Evolutionary conservation across 1,140 invertebrate genomes (phyloP), one percentile per base, ranked within the genome.

Genomic region (Cydia splendana): DNA sequence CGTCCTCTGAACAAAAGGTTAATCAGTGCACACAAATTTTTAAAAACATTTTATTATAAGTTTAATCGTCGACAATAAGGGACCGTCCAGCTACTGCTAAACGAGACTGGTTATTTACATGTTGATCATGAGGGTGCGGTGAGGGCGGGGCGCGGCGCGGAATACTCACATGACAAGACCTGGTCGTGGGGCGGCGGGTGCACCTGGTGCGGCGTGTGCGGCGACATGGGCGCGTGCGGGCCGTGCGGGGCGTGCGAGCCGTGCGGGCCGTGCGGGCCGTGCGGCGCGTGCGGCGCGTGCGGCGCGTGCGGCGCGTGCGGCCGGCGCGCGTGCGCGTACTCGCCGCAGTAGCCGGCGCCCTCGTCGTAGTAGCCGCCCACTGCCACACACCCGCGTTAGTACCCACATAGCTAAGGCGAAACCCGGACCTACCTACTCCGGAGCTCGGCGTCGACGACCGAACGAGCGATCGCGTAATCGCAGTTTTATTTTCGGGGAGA

Each of bases 301-400:
- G 90, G 84, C 88, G 88, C 85, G 84, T 89, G 86, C 92, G 90
- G 30, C 2, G 2, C 30, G 30, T 30, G 88, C 84, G 90, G 88
- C 88, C 93, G 94, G 85, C 92, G 93, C 93, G 94, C 91, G 83
- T 87, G 91, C 89, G 93, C 94, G 93, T 94, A 95, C 82, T 93
- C 91, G 78, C 85, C 87, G 86, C 87, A 88, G 87, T 91, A 90
- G 78, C 85, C 80, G 76, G 79, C 86, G 79, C 88, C 83, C 76
- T 91, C 92, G 85, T 91, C 93, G 89, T 93, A 94, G 91, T 92
- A 94, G 87, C 90, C 91, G 88, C 88, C 93, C 91, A 93, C 91
- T 93, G 91, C 90, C 90, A 91, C 88, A 91, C 88, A 91, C 86
- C 87, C 86, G 83, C 84, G 87, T 84, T 84, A 86, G 82, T 82